Evolutionary conservation across 1,140 invertebrate genomes (phyloP).

Genomic region (Hycleus phaleratus): DNA sequence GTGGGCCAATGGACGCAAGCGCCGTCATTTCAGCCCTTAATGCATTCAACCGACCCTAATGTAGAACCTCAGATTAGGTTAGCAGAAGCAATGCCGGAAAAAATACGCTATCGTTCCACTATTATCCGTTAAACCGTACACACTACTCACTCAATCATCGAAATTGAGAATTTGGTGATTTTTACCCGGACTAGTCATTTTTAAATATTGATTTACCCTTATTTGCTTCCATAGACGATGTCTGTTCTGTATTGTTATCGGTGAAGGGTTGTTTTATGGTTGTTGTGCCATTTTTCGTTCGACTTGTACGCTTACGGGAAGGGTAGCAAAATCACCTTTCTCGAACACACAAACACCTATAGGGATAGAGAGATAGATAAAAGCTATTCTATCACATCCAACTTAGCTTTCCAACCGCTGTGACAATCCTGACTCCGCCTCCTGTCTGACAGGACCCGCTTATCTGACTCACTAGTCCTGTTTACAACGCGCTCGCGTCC

Average conservation of each 20-base stretch:
- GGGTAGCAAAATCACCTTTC: not conserved
- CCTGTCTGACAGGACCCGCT: slow-evolving; percentile 30
- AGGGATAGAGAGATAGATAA: not conserved
- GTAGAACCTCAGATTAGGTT: slow-evolving; percentile 35
- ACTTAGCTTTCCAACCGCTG: slow-evolving; percentile 37
- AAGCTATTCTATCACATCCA: slow-evolving; percentile 22
- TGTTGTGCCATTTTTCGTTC: no score
- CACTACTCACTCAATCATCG: no score
- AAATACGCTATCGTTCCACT: slow-evolving; percentile 17
- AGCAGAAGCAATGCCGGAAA: slow-evolving; percentile 29
- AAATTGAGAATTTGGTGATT: no score
- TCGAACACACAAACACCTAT: not conserved
- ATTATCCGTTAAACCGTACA: not conserved
- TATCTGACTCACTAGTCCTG: slow-evolving; percentile 33
- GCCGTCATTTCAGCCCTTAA: slow-evolving; percentile 31
- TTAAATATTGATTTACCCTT: not conserved
- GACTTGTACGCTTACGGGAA: not conserved
- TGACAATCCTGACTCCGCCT: slow-evolving; percentile 38
- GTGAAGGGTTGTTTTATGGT: not conserved
- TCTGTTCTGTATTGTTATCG: not conserved
- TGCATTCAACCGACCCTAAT: slow-evolving; percentile 35
- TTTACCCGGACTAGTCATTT: not conserved
- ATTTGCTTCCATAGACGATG: not conserved
- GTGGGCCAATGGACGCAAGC: slow-evolving; percentile 25
- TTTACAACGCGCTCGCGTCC: slow-evolving; percentile 27